Evolutionary conservation across 30 jellyfish, hydroid and myxozoan genomes (phyloP), one percentile per base, ranked within the genome.

Genomic region (Aurelia sp.): DNA sequence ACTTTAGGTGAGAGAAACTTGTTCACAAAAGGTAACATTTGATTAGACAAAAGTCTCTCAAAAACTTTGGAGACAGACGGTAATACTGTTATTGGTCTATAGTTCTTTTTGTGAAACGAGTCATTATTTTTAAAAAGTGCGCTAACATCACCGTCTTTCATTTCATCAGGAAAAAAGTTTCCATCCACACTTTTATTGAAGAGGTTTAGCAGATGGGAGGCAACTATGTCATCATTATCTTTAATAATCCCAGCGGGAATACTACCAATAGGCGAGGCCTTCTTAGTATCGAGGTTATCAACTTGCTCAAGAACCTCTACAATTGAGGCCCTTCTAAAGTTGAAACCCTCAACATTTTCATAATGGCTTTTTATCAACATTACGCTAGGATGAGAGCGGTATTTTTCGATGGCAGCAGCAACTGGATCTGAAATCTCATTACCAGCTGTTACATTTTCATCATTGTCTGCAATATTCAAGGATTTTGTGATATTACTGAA

Each of bases 321-420:
- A 27, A 27, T 27, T 27, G 33, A 27, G 1, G 33, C 33, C 33
- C 33, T 27, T 27, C 33, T 27, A 3, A 33, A 71, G 44, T 21
- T 3, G 59, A 19, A 38, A 33, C 1, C 82, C 59, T 71, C 82
- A 38, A 21, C 82, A 71, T 71, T 5, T 71, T 53, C 48, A 53
- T 71, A 71, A 21, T 71, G 67, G 31, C 67, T 27, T 31, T 68
- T 35, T 68, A 20, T 20, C 61, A 24, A 68, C 30, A 68, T 13
- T 68, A 31, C 66, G 55, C 65, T 77, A 27, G 86, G 86, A n/a
- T 74, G 86, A 74, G 71, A 74, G 86, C 70, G 55, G 51, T 74
- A 74, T 53, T 74, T 74, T 57, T 74, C 24, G 71, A 74, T 74
- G 72, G 55, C 86, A 74, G 86, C 86, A 74, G 74, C 16, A 40